Base-by-base conservation (phyloP, 2,888 invertebrate species). In the Acronicta psi region DNA sequence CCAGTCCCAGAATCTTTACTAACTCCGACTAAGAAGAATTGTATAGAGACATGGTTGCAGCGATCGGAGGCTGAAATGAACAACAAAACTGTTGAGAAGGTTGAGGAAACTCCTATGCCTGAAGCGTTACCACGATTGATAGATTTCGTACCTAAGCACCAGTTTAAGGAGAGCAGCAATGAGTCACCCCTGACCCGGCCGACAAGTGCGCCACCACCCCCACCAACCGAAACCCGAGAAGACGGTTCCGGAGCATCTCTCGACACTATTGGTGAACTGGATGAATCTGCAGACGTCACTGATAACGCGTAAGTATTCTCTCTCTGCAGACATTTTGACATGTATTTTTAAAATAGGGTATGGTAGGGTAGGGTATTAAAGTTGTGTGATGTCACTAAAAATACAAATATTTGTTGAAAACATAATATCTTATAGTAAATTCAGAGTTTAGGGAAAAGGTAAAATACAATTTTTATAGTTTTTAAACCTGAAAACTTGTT, bases 261-360 rank as follows among this genome's bases (percentile, higher is more conserved):
- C 46, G 96, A 96, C 46, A 96, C 96, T 20, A 96, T 96, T 70
- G 96, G 96, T 16, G 96, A 96, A 86, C 94, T 95, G 68, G 96
- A 96, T 77, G 96, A 96, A 82, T 94, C 95, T 62, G 85, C 85
- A 70, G 91, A 94, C 73, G 86, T 91, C 77, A 87, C 90, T 47
- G 91, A 93, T 66, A 89, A 82, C 75, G 79, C 83, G 94, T 94
- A 77, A 93, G 94, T 94, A 37, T 2, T 37, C n/a, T n/a, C n/a
- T 29, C 16, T 41, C 45, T 51, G 23, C 18, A 56, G 51, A 36
- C 4, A 10, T 46, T 18, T 36, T 29, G 4, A 10, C 6, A 23
- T 51, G 3, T 16, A 13, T 40, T 60, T 16, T 13, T 42, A 11
- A 31, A 3, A n/a, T n/a, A n/a, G n/a, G n/a, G n/a, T n/a, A n/a